phyloP scores from a whole-genome alignment of 2,113 vertebrate species.

The Paradoxurus hermaphroditus region DNA sequence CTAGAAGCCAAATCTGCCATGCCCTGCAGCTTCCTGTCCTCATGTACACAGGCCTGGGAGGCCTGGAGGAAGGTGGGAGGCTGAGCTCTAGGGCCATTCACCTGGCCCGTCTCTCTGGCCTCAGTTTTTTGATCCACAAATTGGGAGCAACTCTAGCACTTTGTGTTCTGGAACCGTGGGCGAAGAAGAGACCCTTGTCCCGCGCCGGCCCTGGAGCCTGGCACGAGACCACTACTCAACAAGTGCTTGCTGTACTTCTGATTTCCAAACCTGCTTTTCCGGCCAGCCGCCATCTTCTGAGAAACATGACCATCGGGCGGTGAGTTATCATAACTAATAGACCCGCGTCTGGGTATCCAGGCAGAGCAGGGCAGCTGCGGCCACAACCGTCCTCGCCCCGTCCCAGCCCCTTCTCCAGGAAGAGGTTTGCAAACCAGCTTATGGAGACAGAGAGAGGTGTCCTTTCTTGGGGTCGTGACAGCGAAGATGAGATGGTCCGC shows the following conservation, averaged over 20 bases:
- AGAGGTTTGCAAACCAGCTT: background rate
- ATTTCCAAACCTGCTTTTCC: background rate
- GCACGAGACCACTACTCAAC: background rate
- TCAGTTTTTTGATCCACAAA: background rate
- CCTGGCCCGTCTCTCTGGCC: background rate
- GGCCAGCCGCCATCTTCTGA: background rate
- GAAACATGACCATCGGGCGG: background rate
- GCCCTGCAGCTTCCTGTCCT: background rate
- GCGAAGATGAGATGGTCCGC: background rate
- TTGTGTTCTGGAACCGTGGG: background rate
- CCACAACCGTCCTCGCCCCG: background rate
- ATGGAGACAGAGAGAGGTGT: background rate
- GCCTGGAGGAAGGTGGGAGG: background rate
- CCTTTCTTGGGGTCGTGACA: background rate
- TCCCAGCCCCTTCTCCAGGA: background rate
- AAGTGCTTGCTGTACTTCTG: background rate
- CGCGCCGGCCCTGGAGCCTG: background rate
- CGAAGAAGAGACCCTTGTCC: background rate
- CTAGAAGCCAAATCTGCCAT: background rate
- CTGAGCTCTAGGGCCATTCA: background rate
- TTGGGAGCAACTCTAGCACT: background rate
- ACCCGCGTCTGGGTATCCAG: background rate
- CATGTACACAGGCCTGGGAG: background rate
- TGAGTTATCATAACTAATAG: background rate
- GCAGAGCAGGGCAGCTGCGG: accelerated